Evolutionary conservation across 1,140 invertebrate species (phyloP).

Genomic region (Linepithema humile): DNA sequence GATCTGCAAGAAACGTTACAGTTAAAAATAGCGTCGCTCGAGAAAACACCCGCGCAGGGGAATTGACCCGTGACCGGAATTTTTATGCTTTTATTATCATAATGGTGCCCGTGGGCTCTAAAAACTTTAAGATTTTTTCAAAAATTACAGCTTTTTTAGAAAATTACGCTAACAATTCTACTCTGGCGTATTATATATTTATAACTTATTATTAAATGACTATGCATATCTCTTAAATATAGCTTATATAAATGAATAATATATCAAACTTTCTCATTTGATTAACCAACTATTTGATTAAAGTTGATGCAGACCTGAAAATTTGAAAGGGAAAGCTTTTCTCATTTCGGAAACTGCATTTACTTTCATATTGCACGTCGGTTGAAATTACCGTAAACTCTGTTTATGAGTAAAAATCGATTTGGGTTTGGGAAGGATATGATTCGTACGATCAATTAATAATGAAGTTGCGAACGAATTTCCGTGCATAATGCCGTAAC

Average conservation of each 20-base stretch:
- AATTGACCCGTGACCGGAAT: conserved; percentile 57
- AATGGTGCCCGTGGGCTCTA: conserved; percentile 27
- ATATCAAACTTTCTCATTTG: too few species aligned
- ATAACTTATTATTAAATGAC: background rate
- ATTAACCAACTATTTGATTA: too few species aligned
- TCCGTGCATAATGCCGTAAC: conserved; percentile 47
- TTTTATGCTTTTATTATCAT: conserved; percentile 48
- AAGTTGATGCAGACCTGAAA: too few species aligned
- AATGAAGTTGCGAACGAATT: conserved; percentile 36
- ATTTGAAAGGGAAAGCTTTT: too few species aligned
- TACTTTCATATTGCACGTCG: too few species aligned
- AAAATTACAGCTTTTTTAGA: background rate
- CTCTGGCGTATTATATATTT: background rate
- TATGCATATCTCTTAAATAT: too few species aligned
- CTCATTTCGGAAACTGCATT: background rate
- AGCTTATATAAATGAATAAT: too few species aligned
- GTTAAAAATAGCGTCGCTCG: conserved; percentile 54
- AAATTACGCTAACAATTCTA: conserved; percentile 1
- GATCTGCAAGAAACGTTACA: conserved; percentile 87
- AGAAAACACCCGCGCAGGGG: conserved; percentile 47
- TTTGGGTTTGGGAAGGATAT: background rate
- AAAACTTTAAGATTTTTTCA: conserved; percentile 3
- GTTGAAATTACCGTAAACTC: background rate
- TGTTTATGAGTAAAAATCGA: conserved; percentile 19
- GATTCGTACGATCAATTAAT: conserved; percentile 19